Evolutionary conservation across 2,797 vertebrate species (phyloP).

Genomic region (Sebastes itinus): DNA sequence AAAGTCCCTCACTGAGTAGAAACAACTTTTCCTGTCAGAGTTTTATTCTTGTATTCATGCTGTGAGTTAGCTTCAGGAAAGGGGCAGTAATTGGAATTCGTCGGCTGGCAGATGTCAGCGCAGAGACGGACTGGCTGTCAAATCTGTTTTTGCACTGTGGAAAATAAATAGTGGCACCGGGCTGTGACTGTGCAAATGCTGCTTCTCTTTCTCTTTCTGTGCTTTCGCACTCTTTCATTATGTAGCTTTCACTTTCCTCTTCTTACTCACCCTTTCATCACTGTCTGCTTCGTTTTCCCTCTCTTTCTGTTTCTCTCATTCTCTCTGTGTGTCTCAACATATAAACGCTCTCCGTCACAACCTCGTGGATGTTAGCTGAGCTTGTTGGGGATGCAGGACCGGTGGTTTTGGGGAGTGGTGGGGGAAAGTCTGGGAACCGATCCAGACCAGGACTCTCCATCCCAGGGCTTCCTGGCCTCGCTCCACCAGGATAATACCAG

Average conservation of each 20-base stretch:
- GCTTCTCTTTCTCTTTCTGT: constrained; percentile 6
- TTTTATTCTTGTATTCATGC: neutral
- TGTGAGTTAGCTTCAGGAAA: neutral
- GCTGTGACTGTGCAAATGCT: neutral
- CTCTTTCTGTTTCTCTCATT: neutral
- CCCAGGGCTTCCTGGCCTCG: constrained; percentile 23
- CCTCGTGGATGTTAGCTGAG: constrained; percentile 5
- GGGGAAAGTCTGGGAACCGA: neutral
- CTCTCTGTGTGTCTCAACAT: neutral
- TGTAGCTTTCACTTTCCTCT: neutral
- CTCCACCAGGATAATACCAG: neutral
- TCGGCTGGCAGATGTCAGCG: constrained; percentile 14
- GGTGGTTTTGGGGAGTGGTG: neutral
- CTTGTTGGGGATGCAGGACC: neutral
- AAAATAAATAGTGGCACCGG: constrained; percentile 9
- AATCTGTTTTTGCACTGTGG: constrained; percentile 20
- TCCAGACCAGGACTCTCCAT: constrained; percentile 14
- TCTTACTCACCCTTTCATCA: neutral
- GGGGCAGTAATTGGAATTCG: constrained; percentile 32
- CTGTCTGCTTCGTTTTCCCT: neutral
- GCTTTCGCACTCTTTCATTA: neutral
- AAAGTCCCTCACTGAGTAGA: neutral
- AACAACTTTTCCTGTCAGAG: neutral
- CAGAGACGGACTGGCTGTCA: constrained; percentile 27
- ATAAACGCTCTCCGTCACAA: neutral